Base-by-base conservation (phyloP, 2,888 invertebrate genomes). In the Pristionchus exspectatus region DNA sequence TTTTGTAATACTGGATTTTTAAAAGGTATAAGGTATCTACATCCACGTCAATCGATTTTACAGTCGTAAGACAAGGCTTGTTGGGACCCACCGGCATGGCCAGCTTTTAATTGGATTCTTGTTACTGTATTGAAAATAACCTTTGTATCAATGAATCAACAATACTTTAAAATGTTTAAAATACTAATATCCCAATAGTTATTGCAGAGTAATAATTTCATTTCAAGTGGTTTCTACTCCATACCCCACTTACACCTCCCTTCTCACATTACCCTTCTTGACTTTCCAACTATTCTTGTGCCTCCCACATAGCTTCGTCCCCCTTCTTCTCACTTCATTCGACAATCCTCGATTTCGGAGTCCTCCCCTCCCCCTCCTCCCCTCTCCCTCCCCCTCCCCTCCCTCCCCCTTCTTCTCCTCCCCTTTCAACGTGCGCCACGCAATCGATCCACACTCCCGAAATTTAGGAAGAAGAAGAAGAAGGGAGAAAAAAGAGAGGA, bases 371-470 rank as follows among this genome's bases (percentile, higher is more conserved):
- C 50, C n/a, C 16, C 77, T 77, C 83, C 56, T n/a, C 83, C 30
- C 54, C 54, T 54, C 83, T 54, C 44, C 54, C 21, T 59, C 21
- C 33, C 10, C 50, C 14, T 10, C 56, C 54, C 84, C 33, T 24
- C 50, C 14, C 24, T 54, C 54, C 84, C 38, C 33, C 84, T 18
- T 33, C 30, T 56, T 59, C 27, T 27, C 59, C 24, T 33, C n/a
- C 59, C 30, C 59, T 85, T 16, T 85, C 59, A 33, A 85, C 59
- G 59, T 85, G 84, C 59, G 9, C 33, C 84, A 59, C 84, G 59
- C 84, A 85, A 59, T 59, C 84, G 59, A 85, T 85, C 84, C 84
- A 59, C 56, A 85, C 84, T 85, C 59, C 59, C 56, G 59, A 59
- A 85, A 59, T 63, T 85, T 56, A 59, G 84, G 59, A 59, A 50